A percentile compares a stretch with the other conserved stretches of the same genome.
Conservation (phyloP, 2,888 invertebrate genomes). For the Oxycera nigricornis region DNA sequence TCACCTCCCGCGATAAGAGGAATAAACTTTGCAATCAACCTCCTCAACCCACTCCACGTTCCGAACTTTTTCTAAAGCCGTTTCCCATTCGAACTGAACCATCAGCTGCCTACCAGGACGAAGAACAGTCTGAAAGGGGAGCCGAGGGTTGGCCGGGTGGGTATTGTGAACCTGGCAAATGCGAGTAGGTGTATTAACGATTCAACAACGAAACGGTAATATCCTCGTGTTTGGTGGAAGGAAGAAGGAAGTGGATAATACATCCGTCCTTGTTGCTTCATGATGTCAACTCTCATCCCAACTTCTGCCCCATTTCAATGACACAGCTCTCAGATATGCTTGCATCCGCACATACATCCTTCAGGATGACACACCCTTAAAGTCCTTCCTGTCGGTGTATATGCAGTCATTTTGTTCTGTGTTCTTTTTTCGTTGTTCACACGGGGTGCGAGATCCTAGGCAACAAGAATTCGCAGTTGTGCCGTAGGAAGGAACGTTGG, state of each 20-base stretch:
- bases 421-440: conserved; percentile 27
- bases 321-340: conserved; percentile 19
- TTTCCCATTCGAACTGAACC: not conserved
- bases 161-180: conserved; percentile 40
- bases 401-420: conserved; percentile 31
- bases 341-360: conserved; percentile 22
- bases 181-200: conserved; percentile 48
- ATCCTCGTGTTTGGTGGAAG: conserved; percentile 64
- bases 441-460: conserved; percentile 43
- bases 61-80: not conserved
- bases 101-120: not conserved
- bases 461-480: conserved; percentile 38
- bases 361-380: conserved; percentile 44
- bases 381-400: conserved; percentile 28
- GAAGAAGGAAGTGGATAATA: conserved; percentile 65
- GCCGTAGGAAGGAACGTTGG: conserved; percentile 33
- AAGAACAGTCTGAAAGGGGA: not conserved
- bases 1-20: conserved; percentile 37
- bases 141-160: not conserved
- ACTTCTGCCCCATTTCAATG: conserved; percentile 50
- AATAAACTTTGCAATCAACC: conserved; percentile 27
- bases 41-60: not conserved
- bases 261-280: conserved; percentile 64
- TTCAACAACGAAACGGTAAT: conserved; percentile 62
- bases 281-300: conserved; percentile 53